Percentiles rank a stretch among this genome's conserved stretches.
Conservation (phyloP, 1,140 invertebrate species). For the Diorhabda elongata region DNA sequence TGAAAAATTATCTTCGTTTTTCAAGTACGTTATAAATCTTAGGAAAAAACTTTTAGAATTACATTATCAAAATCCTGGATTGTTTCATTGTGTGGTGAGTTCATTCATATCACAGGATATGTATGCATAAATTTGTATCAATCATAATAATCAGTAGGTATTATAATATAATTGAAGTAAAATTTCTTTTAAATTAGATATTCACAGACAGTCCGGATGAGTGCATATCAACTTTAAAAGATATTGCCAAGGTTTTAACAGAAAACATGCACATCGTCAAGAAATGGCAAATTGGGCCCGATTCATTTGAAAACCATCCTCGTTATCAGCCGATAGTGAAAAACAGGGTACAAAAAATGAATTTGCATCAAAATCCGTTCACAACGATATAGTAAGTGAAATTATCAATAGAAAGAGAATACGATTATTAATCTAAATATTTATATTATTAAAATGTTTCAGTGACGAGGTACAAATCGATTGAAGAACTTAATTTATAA, state of each 20-base stretch:
- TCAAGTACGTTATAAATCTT: conserved; percentile 1
- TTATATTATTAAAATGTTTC: too few species aligned
- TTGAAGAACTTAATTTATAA: too few species aligned
- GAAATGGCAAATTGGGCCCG: too few species aligned
- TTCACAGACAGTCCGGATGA: background rate
- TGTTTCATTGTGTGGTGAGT: conserved; percentile 29
- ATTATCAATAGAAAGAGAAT: background rate
- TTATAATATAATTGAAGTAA: background rate
- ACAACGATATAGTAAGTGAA: background rate
- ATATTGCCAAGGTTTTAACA: background rate
- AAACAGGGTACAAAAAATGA: background rate
- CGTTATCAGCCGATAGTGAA: background rate
- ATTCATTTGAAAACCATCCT: background rate
- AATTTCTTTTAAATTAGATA: background rate
- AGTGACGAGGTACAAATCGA: too few species aligned
- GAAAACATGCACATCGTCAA: too few species aligned
- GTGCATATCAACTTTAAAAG: background rate
- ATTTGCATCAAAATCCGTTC: background rate
- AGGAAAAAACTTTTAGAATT: conserved; percentile 24
- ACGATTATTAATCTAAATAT: too few species aligned
- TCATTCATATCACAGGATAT: background rate
- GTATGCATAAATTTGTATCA: background rate
- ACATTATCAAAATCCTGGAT: conserved; percentile 26
- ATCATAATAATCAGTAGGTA: background rate
- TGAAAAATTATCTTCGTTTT: conserved; percentile 3